These are phyloP conservation scores for Amblyopsis rosae DNA, from an alignment of 2,113 vertebrate species.

Conservation along the genomic window DNA sequence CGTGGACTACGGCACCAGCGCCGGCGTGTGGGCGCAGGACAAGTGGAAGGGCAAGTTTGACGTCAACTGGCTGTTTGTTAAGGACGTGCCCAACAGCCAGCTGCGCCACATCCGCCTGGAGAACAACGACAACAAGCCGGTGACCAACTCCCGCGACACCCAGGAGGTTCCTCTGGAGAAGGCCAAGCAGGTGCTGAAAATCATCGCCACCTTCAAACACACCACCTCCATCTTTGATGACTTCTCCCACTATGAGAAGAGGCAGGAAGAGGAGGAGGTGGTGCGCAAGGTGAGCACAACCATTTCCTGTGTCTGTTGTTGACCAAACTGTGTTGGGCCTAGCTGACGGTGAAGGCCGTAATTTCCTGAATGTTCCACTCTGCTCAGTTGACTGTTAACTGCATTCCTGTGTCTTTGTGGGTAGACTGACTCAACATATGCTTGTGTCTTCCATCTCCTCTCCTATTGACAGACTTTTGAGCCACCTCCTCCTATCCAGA, in stretches of 20 bases:
- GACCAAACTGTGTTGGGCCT: neutral
- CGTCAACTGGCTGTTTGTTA: constrained; percentile 98
- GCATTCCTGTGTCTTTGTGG: neutral
- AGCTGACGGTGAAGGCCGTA: neutral
- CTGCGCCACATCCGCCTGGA: constrained; percentile 97
- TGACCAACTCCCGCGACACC: constrained; percentile 99
- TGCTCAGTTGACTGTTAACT: neutral
- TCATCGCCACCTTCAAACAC: constrained; percentile 96
- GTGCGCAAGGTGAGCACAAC: constrained; percentile 86
- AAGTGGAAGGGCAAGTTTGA: constrained; percentile 99
- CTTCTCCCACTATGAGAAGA: constrained; percentile 97
- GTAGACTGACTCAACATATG: neutral
- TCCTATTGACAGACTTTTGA: constrained; percentile 68
- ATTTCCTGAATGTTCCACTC: neutral
- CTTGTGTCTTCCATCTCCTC: constrained; percentile 12
- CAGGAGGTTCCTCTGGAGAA: constrained; percentile 99
- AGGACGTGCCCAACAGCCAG: constrained; percentile 98
- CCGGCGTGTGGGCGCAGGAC: constrained; percentile 99
- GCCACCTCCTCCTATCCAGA: constrained; percentile 64
- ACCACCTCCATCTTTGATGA: constrained; percentile 99
- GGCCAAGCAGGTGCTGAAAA: constrained; percentile 96
- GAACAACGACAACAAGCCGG: constrained; percentile 99
- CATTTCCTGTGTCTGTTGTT: neutral
- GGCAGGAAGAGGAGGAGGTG: constrained; percentile 95
- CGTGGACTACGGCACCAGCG: constrained; percentile 98